Evolutionary conservation across 2,888 invertebrate genomes (phyloP).

Genomic region (Acrocera orbiculus): DNA sequence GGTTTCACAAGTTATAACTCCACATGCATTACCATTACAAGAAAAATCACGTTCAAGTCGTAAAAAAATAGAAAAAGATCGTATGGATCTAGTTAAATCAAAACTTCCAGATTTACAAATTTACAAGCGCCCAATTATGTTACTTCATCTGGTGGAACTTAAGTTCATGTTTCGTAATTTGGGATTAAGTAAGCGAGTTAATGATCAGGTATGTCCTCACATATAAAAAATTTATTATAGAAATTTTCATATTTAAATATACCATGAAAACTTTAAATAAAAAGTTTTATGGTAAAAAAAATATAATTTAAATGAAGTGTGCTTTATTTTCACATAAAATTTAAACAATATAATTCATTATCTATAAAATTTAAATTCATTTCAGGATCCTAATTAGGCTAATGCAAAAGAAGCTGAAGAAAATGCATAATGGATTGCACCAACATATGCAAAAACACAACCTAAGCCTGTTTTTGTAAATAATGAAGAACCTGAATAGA

Average conservation of each 20-base stretch:
- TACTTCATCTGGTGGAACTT: slow-evolving; percentile 87
- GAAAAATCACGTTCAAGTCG: slow-evolving; percentile 75
- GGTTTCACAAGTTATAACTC: slow-evolving; percentile 87
- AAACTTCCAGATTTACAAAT: slow-evolving; percentile 70
- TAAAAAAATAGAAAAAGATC: slow-evolving; percentile 80
- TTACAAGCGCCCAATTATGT: slow-evolving; percentile 77
- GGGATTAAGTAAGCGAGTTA: slow-evolving; percentile 77
- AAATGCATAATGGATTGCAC: slow-evolving; percentile 93
- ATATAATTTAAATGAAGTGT: too few species aligned
- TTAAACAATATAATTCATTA: too few species aligned
- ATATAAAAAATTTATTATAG: slow-evolving; percentile 21
- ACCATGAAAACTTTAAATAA: too few species aligned
- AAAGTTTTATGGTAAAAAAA: too few species aligned
- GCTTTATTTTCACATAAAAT: too few species aligned
- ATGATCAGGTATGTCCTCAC: slow-evolving; percentile 46
- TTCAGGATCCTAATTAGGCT: slow-evolving; percentile 77
- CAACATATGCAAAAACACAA: slow-evolving; percentile 78
- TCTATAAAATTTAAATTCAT: too few species aligned
- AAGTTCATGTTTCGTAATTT: slow-evolving; percentile 87
- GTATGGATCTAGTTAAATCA: slow-evolving; percentile 72
- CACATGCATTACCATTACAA: slow-evolving; percentile 85
- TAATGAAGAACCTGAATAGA: slow-evolving; percentile 23
- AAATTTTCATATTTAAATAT: too few species aligned
- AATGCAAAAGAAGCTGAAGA: slow-evolving; percentile 90
- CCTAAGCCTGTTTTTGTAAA: slow-evolving; percentile 64